phyloP scores from a whole-genome alignment of 2,888 invertebrate genomes.

The Lordiphosa fenestrarum region DNA sequence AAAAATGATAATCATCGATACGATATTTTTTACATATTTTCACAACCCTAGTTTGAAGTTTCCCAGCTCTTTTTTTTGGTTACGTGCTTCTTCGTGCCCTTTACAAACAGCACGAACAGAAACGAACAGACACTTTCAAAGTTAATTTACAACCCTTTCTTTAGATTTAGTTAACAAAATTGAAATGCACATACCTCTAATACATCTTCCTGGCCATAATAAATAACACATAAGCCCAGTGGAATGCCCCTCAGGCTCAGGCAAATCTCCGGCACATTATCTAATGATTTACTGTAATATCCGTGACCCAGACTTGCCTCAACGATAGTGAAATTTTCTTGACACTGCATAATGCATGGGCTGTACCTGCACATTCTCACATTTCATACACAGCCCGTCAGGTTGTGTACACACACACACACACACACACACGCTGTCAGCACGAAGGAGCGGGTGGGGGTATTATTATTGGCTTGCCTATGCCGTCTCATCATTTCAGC shows the following conservation, averaged over 20 bases:
- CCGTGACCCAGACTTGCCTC: conserved; percentile 19
- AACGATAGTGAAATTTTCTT: conserved; percentile 49
- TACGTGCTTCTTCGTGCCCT: too few relatives aligned
- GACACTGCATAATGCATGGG: conserved; percentile 57
- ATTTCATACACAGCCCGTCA: conserved; percentile 2
- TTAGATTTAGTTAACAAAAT: too few relatives aligned
- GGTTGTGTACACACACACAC: conserved; percentile 11
- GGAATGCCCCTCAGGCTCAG: conserved; percentile 19
- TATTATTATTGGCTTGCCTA: conserved; percentile 22
- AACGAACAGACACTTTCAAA: too few relatives aligned
- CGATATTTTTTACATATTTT: too few relatives aligned
- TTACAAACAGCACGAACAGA: too few relatives aligned
- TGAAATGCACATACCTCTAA: not conserved
- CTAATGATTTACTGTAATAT: conserved; percentile 41
- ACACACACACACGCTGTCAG: conserved; percentile 28
- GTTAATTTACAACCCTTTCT: too few relatives aligned
- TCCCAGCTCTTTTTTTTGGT: too few relatives aligned
- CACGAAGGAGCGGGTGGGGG: conserved; percentile 6
- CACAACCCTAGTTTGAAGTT: too few relatives aligned
- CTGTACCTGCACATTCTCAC: conserved; percentile 13
- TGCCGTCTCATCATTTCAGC: conserved; percentile 68
- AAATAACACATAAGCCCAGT: not conserved
- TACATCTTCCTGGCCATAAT: not conserved
- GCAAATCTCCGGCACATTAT: conserved; percentile 43
- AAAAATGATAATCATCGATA: too few relatives aligned